Base-by-base conservation (phyloP, 30 jellyfish, hydroid and myxozoan species). In the Aurelia aurita region DNA sequence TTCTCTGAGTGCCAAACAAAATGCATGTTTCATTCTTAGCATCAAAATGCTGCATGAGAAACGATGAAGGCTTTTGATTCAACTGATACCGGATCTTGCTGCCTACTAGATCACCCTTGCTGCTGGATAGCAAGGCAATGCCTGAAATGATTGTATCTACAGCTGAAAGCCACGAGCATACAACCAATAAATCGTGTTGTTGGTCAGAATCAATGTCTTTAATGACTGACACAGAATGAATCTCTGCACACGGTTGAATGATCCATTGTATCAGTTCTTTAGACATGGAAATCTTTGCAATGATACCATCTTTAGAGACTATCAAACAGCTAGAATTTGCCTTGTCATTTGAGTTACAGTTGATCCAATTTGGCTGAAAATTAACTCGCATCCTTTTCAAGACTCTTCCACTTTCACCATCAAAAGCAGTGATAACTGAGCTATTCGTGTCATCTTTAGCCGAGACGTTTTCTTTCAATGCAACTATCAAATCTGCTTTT, bases 51-150 rank as follows among this genome's bases (percentile, higher is more conserved):
- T 81, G 84, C 91, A 81, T 81, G 76, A 81, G 59, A 68, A 81
- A 81, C 9, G 85, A 26, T 44, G 84, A 67, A 26, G 91, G 91
- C 55, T 28, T 29, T 27, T 81, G 91, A 18, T 84, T 73, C 15
- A 55, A 67, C 59, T 81, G 91, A 49, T 81, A 81, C 14, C 91
- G 72, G n/a, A 68, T 81, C 72, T 68, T 81, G 66, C 91, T 81
- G 35, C 91, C 91, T 21, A 81, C 22, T 12, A 81, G 78, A 34
- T 59, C 59, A 15, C 91, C 91, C 32, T 58, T 35, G n/a, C 35
- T 25, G 45, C 85, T 74, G 21, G 91, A 81, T 1, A 81, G 66
- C 65, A 81, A 44, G 19, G 82, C 84, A n/a, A 81, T 81, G 29
- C 91, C 91, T 23, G 91, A 81, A 9, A 81, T 68, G 4, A 34